phyloP scores from a whole-genome alignment of 2,113 vertebrate species.

The Nibea coibor region DNA sequence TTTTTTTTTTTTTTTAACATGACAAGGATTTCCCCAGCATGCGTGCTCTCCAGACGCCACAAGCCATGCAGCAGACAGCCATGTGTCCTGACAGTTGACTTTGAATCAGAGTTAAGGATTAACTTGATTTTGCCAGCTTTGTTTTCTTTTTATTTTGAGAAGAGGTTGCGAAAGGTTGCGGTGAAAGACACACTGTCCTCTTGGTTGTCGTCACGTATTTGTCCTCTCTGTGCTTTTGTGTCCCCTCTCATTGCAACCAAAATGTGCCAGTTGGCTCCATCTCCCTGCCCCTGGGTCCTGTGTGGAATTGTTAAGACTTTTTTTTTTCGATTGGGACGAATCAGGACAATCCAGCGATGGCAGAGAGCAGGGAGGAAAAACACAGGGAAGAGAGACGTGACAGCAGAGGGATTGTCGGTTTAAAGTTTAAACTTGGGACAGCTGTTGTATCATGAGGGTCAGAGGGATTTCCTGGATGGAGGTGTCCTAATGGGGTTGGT shows the following conservation, averaged over 20 bases:
- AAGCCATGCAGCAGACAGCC: constrained; percentile 78
- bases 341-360: constrained; percentile 57
- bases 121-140: constrained; percentile 83
- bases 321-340: constrained; percentile 49
- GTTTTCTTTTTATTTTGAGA: constrained; percentile 62
- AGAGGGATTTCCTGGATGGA: constrained; percentile 77
- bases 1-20: constrained; percentile 31
- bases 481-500: constrained; percentile 76
- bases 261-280: constrained; percentile 43
- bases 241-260: constrained; percentile 33
- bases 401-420: constrained; percentile 62
- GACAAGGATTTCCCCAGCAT: constrained; percentile 60
- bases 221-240: constrained; percentile 36
- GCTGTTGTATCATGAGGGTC: constrained; percentile 62
- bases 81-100: constrained; percentile 90
- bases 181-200: constrained; percentile 79
- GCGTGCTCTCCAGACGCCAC: constrained; percentile 48
- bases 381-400: not conserved
- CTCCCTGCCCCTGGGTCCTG: constrained; percentile 44
- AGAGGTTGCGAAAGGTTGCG: constrained; percentile 80
- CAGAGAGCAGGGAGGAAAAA: not conserved
- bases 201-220: constrained; percentile 71
- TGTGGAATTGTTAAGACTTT: constrained; percentile 46
- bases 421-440: constrained; percentile 69
- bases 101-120: constrained; percentile 83